These are phyloP conservation scores for Ectemnius continuus DNA, from an alignment of 2,888 invertebrate genomes.

Conservation along the genomic window DNA sequence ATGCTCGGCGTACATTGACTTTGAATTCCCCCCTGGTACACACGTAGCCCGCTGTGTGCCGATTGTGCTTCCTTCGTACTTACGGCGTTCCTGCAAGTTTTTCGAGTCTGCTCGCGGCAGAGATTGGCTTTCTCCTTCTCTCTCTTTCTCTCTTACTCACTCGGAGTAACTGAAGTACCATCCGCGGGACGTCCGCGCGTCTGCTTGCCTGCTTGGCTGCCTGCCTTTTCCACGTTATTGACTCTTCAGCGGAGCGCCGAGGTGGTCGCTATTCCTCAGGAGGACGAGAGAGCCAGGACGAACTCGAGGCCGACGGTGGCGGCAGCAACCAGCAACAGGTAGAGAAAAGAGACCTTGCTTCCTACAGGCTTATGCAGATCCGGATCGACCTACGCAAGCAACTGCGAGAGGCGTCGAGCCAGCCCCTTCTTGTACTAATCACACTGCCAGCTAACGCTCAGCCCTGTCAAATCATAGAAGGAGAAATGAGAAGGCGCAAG, in stretches of 20 bases:
- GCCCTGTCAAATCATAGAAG: not conserved
- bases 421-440: conserved; percentile 36
- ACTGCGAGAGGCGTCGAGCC: conserved; percentile 19
- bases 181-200: not conserved
- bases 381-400: conserved; percentile 60
- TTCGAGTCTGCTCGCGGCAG: conserved; percentile 12
- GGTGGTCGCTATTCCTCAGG: conserved; percentile 52
- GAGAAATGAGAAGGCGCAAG: not conserved
- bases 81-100: conserved; percentile 12
- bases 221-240: conserved; percentile 42
- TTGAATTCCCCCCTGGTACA: not conserved
- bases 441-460: conserved; percentile 36
- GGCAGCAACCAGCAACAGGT: conserved; percentile 13
- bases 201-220: not conserved
- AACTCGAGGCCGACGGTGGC: not conserved
- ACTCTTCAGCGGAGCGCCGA: conserved; percentile 26
- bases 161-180: not conserved
- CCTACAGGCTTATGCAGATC: conserved; percentile 47
- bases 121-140: not conserved
- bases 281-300: conserved; percentile 2
- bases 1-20: too few species aligned
- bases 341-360: conserved; percentile 10
- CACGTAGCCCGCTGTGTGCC: not conserved
- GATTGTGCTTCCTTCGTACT: conserved; percentile 6
- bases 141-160: not conserved